Evolutionary conservation across 2,888 invertebrate species (phyloP).

Genomic region (Drosophila subquinaria): DNA sequence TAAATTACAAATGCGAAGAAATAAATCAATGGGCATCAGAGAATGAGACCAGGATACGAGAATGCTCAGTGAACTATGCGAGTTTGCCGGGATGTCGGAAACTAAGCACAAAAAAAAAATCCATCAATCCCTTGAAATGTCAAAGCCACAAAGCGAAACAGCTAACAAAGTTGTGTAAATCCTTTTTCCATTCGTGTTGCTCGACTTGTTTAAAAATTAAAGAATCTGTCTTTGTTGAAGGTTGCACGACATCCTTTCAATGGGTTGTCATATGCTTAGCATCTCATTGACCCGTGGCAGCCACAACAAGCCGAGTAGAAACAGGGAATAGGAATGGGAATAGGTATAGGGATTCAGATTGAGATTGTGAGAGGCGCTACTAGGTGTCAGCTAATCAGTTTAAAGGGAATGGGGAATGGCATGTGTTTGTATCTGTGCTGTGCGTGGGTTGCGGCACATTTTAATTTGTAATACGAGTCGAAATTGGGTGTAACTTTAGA

Average conservation of each 20-base stretch:
- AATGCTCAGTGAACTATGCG: constrained; percentile 64
- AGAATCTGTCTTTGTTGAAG: constrained; percentile 60
- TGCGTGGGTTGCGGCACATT: constrained; percentile 71
- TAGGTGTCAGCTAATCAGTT: constrained; percentile 71
- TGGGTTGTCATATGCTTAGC: constrained; percentile 73
- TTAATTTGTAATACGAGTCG: constrained; percentile 83
- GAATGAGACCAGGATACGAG: constrained; percentile 31
- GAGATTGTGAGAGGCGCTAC: background rate
- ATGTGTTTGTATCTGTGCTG: constrained; percentile 19
- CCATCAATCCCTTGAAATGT: constrained; percentile 69
- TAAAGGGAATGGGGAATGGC: constrained; percentile 45
- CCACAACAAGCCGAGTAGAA: constrained; percentile 30
- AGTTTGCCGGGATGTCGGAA: background rate
- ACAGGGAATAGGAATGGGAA: constrained; percentile 33
- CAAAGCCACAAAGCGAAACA: constrained; percentile 72
- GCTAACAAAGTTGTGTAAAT: constrained; percentile 66
- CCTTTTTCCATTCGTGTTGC: constrained; percentile 48
- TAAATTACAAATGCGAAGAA: constrained; percentile 63
- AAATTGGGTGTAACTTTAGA: constrained; percentile 80
- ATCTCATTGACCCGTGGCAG: constrained; percentile 78
- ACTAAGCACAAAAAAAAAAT: constrained; percentile 54
- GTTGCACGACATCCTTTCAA: constrained; percentile 69
- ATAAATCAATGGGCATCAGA: constrained; percentile 65
- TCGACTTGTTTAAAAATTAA: constrained; percentile 68
- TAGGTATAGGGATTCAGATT: background rate